Evolutionary conservation across 2,888 invertebrate genomes (phyloP), one percentile per base, ranked within the genome.

Genomic region (Pogonocherus hispidulus): DNA sequence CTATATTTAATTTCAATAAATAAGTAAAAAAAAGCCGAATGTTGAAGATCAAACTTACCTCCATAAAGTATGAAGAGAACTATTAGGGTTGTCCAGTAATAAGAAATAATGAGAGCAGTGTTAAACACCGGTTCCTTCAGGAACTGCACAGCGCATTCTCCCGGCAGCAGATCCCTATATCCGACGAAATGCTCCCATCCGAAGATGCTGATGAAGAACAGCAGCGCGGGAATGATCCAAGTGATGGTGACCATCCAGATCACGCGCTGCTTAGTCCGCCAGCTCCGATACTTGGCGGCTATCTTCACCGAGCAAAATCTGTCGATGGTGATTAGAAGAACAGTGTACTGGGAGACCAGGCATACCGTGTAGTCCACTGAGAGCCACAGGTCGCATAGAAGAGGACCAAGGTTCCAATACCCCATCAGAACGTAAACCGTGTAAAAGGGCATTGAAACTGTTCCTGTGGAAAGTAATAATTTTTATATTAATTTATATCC

Each of bases 171-270:
- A 78, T 97, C 96, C 69, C 98, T 89, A 81, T 93, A 94, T 18
- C 98, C 98, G 51, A 97, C 94, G 82, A 99, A 99, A 84, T 97
- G 97, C 83, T 98, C 98, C 98, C 99, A 99, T 47, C 99, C 99
- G 82, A 99, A 98, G 76, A 99, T 99, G 72, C 97, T 97, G 75
- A 97, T 96, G 86, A 99, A 99, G 86, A 99, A 99, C 8, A 99
- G 88, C 66, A 98, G 87, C 0, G 97, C 95, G 52, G 99, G 99
- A 77, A 99, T 94, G 63, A 98, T 94, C 98, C 98, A 99, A 0
- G 97, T 98, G 49, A 97, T 93, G 3, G 95, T 94, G 1, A 98
- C 96, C 96, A 98, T 97, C 90, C 94, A 94, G 70, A 97, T 92
- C 11, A 98, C 98, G 78, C 95, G 91, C 72, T 92, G 92, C 82